Conservation (phyloP, 2,888 invertebrate genomes). For the Drosophila multiciliata region DNA sequence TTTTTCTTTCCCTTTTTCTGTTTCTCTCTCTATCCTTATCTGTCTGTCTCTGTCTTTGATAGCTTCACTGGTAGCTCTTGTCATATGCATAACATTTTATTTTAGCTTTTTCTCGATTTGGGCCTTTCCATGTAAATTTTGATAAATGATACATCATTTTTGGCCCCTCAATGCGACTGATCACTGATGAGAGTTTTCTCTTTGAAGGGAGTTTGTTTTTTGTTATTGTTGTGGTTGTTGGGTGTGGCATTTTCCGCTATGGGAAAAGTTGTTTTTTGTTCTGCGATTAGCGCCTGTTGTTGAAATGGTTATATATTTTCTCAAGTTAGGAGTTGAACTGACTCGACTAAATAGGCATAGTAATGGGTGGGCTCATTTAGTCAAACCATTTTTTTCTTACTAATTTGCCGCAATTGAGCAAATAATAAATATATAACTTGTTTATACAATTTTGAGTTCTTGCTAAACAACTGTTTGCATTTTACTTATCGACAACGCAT, state of each 20-base stretch:
- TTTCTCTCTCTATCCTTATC: constrained; percentile 18
- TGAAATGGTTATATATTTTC: constrained; percentile 52
- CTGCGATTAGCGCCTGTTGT: constrained; percentile 1
- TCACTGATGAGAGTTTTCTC: constrained; percentile 31
- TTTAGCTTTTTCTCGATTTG: constrained; percentile 29
- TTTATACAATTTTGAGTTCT: constrained; percentile 31
- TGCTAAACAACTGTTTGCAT: constrained; percentile 39
- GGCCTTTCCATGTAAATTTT: constrained; percentile 58
- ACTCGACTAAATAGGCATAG: constrained; percentile 15
- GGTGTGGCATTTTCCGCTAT: constrained; percentile 24
- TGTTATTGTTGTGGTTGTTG: constrained; percentile 15
- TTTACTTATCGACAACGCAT: constrained; percentile 14
- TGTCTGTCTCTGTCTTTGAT: constrained; percentile 38
- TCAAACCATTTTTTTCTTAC: not conserved
- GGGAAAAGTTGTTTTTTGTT: constrained; percentile 53
- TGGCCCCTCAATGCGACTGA: constrained; percentile 12
- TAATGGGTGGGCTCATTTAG: not conserved
- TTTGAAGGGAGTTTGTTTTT: constrained; percentile 5
- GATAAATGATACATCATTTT: constrained; percentile 65
- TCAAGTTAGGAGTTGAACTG: constrained; percentile 25
- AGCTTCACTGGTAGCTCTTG: constrained; percentile 59
- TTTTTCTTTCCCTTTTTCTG: constrained; percentile 16
- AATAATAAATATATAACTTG: constrained; percentile 38
- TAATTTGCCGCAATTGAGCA: constrained; percentile 46
- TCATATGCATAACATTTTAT: constrained; percentile 63